Percentiles rank a stretch among this genome's conserved stretches.
These are phyloP conservation scores for Papilio xuthus DNA, from an alignment of 1,140 invertebrate genomes.

Conservation along the genomic window DNA sequence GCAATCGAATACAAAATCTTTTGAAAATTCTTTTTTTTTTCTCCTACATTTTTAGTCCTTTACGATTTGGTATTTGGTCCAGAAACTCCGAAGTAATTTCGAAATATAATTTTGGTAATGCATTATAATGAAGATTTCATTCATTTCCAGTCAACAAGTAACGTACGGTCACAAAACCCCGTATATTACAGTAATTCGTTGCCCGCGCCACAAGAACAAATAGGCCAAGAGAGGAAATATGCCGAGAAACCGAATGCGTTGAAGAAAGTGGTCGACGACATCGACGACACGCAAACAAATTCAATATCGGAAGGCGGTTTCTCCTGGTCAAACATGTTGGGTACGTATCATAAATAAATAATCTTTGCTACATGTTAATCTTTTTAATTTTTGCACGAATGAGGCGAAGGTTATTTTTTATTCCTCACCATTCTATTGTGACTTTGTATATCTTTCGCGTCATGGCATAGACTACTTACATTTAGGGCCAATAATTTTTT, in stretches of 20 bases:
- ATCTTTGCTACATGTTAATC: not conserved
- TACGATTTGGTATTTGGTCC: not conserved
- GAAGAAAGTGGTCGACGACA: conserved; percentile 92
- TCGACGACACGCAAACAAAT: conserved; percentile 91
- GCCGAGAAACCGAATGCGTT: conserved; percentile 93
- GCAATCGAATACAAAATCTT: not conserved
- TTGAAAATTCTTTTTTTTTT: not conserved
- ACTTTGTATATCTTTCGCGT: too few species aligned
- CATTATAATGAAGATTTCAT: conserved; percentile 30
- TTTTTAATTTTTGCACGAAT: too few species aligned
- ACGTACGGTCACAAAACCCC: conserved; percentile 77
- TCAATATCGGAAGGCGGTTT: conserved; percentile 89
- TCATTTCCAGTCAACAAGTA: conserved; percentile 72
- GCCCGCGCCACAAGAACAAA: conserved; percentile 58
- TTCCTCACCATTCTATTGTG: too few species aligned
- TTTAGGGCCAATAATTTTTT: too few species aligned
- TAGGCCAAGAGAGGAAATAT: conserved; percentile 87
- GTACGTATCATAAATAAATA: conserved; percentile 65
- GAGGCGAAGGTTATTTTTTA: too few species aligned
- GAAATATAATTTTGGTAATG: not conserved
- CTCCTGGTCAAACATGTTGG: conserved; percentile 92
- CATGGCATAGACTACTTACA: too few species aligned
- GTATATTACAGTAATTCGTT: conserved; percentile 81
- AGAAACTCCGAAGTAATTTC: not conserved
- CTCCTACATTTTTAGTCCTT: not conserved